Conservation (phyloP, 2,888 invertebrate species). For the Glaucopsyche alexis region DNA sequence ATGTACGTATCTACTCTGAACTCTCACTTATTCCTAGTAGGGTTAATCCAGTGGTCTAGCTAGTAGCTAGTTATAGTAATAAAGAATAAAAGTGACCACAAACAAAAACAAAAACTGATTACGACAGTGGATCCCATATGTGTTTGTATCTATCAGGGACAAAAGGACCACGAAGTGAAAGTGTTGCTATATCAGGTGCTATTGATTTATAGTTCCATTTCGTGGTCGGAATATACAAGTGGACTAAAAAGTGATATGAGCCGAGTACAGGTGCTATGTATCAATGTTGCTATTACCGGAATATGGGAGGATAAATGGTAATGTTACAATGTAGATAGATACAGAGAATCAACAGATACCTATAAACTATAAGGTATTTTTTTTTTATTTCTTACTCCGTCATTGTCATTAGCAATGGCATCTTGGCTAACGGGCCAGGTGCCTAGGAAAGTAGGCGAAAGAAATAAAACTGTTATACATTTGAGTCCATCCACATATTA, state of each 20-base stretch:
- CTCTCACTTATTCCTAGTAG: too few species aligned
- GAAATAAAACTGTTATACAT: too few species aligned
- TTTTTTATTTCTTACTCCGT: too few species aligned
- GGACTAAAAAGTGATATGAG: not conserved
- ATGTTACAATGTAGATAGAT: too few species aligned
- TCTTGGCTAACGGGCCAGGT: too few species aligned
- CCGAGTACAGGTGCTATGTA: not conserved
- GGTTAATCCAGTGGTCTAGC: not conserved
- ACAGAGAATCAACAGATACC: too few species aligned
- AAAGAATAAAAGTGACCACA: slow-evolving; percentile 11
- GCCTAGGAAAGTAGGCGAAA: too few species aligned
- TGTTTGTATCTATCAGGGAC: not conserved
- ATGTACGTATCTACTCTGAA: too few species aligned
- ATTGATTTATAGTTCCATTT: not conserved
- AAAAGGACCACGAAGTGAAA: slow-evolving; percentile 15
- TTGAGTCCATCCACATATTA: too few species aligned
- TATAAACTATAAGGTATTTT: too few species aligned
- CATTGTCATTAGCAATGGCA: too few species aligned
- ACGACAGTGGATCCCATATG: not conserved
- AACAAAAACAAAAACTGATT: not conserved
- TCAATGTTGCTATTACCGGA: not conserved
- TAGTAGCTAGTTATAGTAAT: not conserved
- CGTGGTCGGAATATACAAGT: slow-evolving; percentile 16
- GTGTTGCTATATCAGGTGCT: slow-evolving; percentile 6
- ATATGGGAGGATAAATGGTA: not conserved